Evolutionary conservation across 2,888 invertebrate genomes (phyloP).

Genomic region (Phalera bucephala): DNA sequence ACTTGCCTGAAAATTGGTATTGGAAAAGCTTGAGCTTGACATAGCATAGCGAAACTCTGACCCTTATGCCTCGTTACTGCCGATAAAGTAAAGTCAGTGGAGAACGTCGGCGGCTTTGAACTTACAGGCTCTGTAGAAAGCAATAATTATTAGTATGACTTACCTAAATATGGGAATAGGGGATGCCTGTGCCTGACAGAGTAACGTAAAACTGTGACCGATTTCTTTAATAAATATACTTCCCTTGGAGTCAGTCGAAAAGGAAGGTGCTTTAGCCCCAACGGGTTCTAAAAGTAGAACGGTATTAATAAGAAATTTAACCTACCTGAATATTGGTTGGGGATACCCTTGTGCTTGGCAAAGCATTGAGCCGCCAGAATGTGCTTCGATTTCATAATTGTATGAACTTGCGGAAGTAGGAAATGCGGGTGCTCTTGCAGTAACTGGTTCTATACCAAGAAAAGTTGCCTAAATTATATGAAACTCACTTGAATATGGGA

Average conservation of each 20-base stretch:
- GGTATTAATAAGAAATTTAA: constrained; percentile 23
- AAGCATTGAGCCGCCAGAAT: constrained; percentile 72
- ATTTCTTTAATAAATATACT: constrained; percentile 84
- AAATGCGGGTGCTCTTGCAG: constrained; percentile 77
- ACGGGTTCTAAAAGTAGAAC: constrained; percentile 80
- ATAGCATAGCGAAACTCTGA: constrained; percentile 85
- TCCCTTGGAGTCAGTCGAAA: constrained; percentile 85
- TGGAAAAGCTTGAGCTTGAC: constrained; percentile 88
- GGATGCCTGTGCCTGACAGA: constrained; percentile 85
- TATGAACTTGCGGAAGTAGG: constrained; percentile 77
- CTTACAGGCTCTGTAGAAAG: constrained; percentile 83
- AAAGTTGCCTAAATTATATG: constrained; percentile 27
- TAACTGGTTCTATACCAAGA: constrained; percentile 73
- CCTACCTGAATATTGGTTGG: constrained; percentile 87
- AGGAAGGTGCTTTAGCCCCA: constrained; percentile 84
- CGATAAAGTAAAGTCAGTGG: constrained; percentile 83
- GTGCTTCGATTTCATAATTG: constrained; percentile 66
- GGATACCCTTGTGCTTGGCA: constrained; percentile 85
- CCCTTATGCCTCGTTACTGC: constrained; percentile 82
- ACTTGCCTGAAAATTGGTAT: constrained; percentile 88
- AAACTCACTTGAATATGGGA: constrained; percentile 86
- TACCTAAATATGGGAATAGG: constrained; percentile 87
- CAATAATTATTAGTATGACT: constrained; percentile 46
- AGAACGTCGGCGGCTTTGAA: constrained; percentile 84
- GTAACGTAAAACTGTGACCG: constrained; percentile 83